A percentile compares a stretch with the other conserved stretches of the same genome.
phyloP scores from a whole-genome alignment of 2,888 invertebrate species.

The Epinotia bilunana region DNA sequence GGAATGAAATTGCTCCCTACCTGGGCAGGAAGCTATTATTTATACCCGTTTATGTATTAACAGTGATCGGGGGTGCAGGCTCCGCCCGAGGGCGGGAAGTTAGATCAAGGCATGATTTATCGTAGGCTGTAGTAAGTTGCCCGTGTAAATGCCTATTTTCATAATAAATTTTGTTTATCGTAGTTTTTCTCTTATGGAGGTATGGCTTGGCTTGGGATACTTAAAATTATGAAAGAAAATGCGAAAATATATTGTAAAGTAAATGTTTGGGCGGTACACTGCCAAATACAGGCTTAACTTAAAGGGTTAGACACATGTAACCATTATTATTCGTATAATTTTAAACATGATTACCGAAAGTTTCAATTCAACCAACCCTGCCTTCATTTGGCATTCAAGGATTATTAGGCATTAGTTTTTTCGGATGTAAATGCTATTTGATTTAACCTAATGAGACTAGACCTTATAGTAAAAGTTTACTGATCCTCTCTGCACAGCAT shows the following conservation, averaged over 20 bases:
- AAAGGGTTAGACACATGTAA: too few species aligned
- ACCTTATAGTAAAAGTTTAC: too few species aligned
- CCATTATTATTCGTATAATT: too few species aligned
- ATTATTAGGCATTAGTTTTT: too few species aligned
- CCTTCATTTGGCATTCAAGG: too few species aligned
- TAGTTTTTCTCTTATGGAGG: slow-evolving; percentile 7
- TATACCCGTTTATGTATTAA: slow-evolving; percentile 68
- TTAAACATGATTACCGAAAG: too few species aligned
- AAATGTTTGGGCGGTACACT: too few species aligned
- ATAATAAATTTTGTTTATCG: slow-evolving; percentile 33
- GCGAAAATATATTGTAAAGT: neutral
- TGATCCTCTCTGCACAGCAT: too few species aligned
- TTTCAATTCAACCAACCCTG: too few species aligned
- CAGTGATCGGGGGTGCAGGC: slow-evolving; percentile 63
- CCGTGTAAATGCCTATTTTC: slow-evolving; percentile 39
- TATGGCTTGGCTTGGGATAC: neutral
- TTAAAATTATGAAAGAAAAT: neutral
- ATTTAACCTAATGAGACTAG: too few species aligned
- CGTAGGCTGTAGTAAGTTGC: slow-evolving; percentile 34
- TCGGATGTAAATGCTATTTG: too few species aligned
- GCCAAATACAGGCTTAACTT: too few species aligned
- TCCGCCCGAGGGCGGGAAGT: slow-evolving; percentile 59
- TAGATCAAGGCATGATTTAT: slow-evolving; percentile 41
- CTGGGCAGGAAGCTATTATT: slow-evolving; percentile 67
- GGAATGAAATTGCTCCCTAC: slow-evolving; percentile 74